Percentiles rank a stretch among this genome's conserved stretches.
These are phyloP conservation scores for Syrmaticus mikado DNA, from an alignment of 2,113 vertebrate genomes.

Conservation along the genomic window DNA sequence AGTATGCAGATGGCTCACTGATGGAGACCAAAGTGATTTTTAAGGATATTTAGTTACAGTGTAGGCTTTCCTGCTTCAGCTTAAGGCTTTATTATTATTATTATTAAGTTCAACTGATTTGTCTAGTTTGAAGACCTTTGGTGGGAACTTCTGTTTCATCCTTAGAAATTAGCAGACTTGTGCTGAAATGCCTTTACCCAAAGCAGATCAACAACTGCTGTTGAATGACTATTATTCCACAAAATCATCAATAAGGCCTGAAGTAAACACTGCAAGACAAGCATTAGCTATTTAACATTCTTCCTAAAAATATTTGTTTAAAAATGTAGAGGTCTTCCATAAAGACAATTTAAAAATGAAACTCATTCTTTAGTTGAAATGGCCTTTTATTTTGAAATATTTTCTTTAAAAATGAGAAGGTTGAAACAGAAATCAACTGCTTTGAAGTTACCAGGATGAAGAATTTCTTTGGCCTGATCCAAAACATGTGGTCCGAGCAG, in stretches of 20 bases:
- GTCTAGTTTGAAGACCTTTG: neutral
- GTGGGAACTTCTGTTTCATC: neutral
- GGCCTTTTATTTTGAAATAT: neutral
- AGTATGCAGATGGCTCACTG: neutral
- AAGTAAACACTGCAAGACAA: neutral
- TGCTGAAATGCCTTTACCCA: neutral
- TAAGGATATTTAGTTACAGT: neutral
- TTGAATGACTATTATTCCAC: neutral
- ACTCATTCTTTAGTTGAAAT: neutral
- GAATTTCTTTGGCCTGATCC: neutral
- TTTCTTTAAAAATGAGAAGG: neutral
- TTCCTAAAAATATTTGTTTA: neutral
- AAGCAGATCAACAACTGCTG: neutral
- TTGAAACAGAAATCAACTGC: neutral
- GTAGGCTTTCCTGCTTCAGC: neutral
- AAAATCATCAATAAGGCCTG: neutral
- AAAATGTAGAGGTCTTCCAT: neutral
- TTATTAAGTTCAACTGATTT: neutral
- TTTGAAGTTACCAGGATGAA: neutral
- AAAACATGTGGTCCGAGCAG: neutral
- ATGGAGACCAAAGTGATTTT: neutral
- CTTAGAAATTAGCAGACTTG: neutral
- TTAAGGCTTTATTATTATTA: neutral
- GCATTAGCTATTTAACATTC: neutral
- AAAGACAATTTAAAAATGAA: neutral